These are phyloP conservation scores for Theonella swinhoei DNA, from an alignment of 37 sponge, comb jelly and placozoan species.

Conservation along the genomic window DNA sequence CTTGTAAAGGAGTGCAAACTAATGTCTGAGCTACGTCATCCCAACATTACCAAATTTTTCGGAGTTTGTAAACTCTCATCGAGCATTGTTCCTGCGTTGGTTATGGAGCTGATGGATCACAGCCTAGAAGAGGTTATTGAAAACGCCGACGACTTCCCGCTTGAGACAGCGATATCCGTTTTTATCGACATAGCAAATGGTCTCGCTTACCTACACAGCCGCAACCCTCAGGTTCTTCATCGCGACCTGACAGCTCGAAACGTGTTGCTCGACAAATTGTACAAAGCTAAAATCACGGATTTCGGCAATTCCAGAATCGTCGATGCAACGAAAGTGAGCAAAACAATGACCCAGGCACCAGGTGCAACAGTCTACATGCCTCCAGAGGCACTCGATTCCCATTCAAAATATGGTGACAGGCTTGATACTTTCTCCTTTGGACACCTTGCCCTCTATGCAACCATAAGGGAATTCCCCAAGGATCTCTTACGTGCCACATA, in stretches of 20 bases:
- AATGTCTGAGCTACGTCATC: background rate
- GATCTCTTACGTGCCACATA: constrained; percentile 23
- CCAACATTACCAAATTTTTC: constrained; percentile 7
- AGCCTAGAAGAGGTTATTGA: background rate
- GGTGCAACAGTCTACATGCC: constrained; percentile 24
- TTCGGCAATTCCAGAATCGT: constrained; percentile 37
- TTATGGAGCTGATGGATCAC: background rate
- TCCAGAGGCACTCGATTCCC: constrained; percentile 6
- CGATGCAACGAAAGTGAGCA: background rate
- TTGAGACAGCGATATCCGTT: constrained; percentile 2
- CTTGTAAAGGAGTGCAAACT: background rate
- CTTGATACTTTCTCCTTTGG: constrained; percentile 39
- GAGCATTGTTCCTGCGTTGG: background rate
- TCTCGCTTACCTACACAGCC: constrained; percentile 43
- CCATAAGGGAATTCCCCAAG: constrained; percentile 1
- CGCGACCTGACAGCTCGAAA: constrained; percentile 48
- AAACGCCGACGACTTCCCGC: background rate
- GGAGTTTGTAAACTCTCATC: background rate
- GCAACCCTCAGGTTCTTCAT: constrained; percentile 23
- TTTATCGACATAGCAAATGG: constrained; percentile 36
- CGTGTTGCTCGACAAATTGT: constrained; percentile 16
- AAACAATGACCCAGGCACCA: constrained; percentile 5
- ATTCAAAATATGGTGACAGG: background rate
- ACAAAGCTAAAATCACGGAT: constrained; percentile 46
- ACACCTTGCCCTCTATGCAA: constrained; percentile 6